A percentile compares a stretch with the other conserved stretches of the same genome.
Conservation (phyloP, 2,888 invertebrate species). For the Coelopa pilipes region DNA sequence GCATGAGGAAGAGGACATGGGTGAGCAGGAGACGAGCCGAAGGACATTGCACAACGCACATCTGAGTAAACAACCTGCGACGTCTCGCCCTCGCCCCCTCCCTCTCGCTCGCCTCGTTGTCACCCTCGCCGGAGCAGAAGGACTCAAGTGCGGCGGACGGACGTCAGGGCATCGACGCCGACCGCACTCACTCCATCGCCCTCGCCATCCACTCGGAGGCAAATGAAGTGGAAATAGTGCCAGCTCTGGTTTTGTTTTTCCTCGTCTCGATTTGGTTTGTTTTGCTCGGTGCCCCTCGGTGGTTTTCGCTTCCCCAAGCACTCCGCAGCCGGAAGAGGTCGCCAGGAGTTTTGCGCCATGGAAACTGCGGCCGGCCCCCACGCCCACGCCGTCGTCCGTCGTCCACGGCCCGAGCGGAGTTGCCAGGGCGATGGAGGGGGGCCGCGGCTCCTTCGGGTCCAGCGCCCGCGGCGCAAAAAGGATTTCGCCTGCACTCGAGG, state of each 20-base stretch:
- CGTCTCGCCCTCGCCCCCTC: not conserved
- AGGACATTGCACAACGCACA: constrained; percentile 27
- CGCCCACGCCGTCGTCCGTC: too few relatives aligned
- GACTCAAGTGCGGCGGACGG: not conserved
- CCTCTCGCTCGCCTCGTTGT: too few relatives aligned
- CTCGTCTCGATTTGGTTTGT: not conserved
- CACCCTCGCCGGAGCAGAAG: not conserved
- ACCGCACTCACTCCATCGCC: not conserved
- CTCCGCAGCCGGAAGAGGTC: constrained; percentile 7
- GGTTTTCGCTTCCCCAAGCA: not conserved
- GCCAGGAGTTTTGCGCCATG: constrained; percentile 6
- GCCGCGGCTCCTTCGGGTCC: too few relatives aligned
- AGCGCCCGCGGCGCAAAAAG: too few relatives aligned
- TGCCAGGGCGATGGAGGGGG: too few relatives aligned
- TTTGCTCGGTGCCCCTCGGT: not conserved
- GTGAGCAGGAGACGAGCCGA: not conserved
- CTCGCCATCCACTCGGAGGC: too few relatives aligned
- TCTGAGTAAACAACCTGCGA: constrained; percentile 24
- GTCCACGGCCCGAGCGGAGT: too few relatives aligned
- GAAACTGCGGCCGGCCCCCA: too few relatives aligned
- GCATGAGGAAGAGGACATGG: not conserved
- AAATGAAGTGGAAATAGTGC: too few relatives aligned
- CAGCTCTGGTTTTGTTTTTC: too few relatives aligned
- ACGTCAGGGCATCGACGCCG: not conserved
- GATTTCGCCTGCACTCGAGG: too few relatives aligned